Percentiles rank a stretch among this genome's conserved stretches.
phyloP scores from a whole-genome alignment of 2,113 vertebrate genomes.

The Ia io region DNA sequence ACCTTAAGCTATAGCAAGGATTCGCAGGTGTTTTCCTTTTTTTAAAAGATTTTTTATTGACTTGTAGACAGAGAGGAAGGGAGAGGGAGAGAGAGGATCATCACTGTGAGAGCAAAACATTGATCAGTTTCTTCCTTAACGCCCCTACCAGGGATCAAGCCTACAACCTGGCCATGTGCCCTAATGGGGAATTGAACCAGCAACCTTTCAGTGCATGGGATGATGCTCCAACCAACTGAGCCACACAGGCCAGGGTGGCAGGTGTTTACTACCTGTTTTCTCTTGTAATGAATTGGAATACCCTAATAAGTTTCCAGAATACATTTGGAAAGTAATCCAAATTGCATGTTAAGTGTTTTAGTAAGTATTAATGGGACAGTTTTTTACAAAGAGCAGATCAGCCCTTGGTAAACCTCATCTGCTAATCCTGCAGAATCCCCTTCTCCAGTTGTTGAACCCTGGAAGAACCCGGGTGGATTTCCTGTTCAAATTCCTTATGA shows the following conservation, averaged over 20 bases:
- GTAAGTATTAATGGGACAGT: not conserved
- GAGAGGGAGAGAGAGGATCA: not conserved
- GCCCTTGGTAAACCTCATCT: slow-evolving; percentile 32
- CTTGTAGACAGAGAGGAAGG: not conserved
- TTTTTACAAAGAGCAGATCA: not conserved
- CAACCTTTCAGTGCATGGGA: not conserved
- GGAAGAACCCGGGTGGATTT: slow-evolving; percentile 81
- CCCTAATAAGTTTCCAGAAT: not conserved
- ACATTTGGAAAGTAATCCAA: not conserved
- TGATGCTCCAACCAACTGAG: not conserved
- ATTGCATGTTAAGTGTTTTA: not conserved
- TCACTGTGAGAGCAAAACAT: not conserved
- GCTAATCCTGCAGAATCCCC: slow-evolving; percentile 80
- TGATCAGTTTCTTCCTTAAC: not conserved
- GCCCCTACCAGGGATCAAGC: not conserved
- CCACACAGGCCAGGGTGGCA: not conserved
- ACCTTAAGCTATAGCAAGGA: not conserved
- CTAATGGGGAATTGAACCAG: not conserved
- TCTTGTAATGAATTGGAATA: not conserved
- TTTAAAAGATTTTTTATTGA: not conserved
- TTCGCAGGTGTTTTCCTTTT: not conserved
- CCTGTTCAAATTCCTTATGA: slow-evolving; percentile 84
- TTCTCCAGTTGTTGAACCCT: slow-evolving; percentile 81
- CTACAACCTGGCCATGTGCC: not conserved
- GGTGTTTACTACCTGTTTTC: not conserved